These are phyloP conservation scores for Automeris io DNA, from an alignment of 2,888 invertebrate species.

Conservation along the genomic window DNA sequence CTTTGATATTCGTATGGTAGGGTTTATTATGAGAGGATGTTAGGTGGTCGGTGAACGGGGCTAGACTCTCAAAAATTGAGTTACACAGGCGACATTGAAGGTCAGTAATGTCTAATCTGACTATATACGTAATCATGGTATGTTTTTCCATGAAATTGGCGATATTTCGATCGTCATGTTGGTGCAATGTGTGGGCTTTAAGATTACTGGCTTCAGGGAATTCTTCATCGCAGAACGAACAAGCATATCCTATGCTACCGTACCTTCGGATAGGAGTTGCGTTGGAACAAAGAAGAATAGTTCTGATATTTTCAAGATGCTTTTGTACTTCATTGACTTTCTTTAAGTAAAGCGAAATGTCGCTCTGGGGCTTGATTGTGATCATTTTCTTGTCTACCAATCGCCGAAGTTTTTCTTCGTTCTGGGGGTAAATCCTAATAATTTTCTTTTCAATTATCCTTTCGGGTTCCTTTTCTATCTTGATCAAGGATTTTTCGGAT, in stretches of 20 bases:
- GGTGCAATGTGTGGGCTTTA: constrained; percentile 28
- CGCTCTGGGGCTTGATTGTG: constrained; percentile 10
- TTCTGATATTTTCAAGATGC: constrained; percentile 18
- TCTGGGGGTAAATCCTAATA: too few relatives aligned
- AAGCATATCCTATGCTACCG: constrained; percentile 31
- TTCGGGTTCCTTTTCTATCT: neutral
- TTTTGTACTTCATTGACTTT: constrained; percentile 7
- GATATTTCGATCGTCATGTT: constrained; percentile 20
- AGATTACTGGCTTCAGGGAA: constrained; percentile 26
- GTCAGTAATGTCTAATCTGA: constrained; percentile 44
- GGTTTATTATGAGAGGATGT: constrained; percentile 23
- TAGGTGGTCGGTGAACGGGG: constrained; percentile 31
- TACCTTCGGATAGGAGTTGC: constrained; percentile 38
- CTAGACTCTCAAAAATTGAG: constrained; percentile 17
- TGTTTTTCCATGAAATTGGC: constrained; percentile 20
- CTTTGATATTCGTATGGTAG: constrained; percentile 28
- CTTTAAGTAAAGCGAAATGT: neutral
- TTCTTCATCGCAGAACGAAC: constrained; percentile 34
- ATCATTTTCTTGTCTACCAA: constrained; percentile 15
- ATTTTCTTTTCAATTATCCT: neutral
- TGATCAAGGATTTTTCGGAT: neutral
- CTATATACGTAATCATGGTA: constrained; percentile 18
- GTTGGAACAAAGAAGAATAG: constrained; percentile 25
- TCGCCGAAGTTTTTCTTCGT: too few relatives aligned
- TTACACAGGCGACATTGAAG: constrained; percentile 36